Conservation (phyloP, 2,113 vertebrate genomes). For the Pantherophis guttatus region DNA sequence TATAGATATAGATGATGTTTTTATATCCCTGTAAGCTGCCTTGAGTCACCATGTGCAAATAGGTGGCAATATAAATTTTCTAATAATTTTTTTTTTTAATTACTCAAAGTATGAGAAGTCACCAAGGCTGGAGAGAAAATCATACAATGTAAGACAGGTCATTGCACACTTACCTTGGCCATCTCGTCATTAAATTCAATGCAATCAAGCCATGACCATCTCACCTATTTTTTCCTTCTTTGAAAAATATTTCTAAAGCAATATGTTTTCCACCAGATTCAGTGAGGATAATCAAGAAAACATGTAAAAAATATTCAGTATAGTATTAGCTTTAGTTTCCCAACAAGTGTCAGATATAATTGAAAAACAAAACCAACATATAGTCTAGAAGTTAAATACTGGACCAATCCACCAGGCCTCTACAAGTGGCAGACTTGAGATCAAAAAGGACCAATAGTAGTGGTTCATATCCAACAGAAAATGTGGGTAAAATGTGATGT, state of each 20-base stretch:
- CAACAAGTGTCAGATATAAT: background rate
- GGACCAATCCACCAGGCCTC: background rate
- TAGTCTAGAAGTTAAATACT: background rate
- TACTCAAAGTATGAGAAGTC: background rate
- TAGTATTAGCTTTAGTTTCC: background rate
- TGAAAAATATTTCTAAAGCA: background rate
- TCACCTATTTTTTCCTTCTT: background rate
- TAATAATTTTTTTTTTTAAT: too few species aligned
- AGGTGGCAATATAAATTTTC: too few species aligned
- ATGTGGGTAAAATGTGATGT: background rate
- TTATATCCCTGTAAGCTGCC: too few species aligned
- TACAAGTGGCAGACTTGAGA: background rate
- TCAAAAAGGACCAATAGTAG: background rate
- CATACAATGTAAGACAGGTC: background rate
- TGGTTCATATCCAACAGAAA: background rate
- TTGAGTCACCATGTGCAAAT: too few species aligned
- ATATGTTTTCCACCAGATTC: background rate
- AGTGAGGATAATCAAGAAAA: background rate
- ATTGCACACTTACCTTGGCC: background rate
- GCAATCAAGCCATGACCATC: background rate
- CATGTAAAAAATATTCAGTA: background rate
- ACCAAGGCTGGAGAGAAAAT: background rate
- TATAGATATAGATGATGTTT: too few species aligned
- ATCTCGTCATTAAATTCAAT: background rate
- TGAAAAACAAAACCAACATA: background rate